Conservation (phyloP, 2,113 vertebrate species). For the Stegastes partitus region DNA sequence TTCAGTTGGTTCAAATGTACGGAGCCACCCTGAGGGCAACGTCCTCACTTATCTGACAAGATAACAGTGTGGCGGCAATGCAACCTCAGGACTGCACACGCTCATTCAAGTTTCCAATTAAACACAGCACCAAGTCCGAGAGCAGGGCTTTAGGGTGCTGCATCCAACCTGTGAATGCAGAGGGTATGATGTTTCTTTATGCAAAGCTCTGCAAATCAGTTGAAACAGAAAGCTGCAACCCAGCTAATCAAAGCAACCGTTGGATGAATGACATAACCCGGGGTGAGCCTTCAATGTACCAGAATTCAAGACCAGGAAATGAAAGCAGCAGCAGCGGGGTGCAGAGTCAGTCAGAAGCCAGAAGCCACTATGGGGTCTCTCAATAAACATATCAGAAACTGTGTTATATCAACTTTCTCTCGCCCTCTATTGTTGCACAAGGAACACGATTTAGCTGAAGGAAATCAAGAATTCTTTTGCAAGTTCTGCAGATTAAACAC, state of each 20-base stretch:
- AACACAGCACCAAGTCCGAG: not conserved
- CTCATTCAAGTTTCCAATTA: not conserved
- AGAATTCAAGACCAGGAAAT: constrained; percentile 14
- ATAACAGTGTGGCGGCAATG: not conserved
- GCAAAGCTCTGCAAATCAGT: not conserved
- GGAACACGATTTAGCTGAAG: constrained; percentile 29
- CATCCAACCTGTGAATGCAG: not conserved
- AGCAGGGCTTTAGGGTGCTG: not conserved
- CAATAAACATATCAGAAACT: constrained; percentile 15
- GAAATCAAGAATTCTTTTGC: constrained; percentile 31
- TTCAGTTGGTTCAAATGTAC: constrained; percentile 28
- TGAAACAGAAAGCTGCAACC: constrained; percentile 1
- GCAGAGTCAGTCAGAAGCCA: not conserved
- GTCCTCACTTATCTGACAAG: not conserved
- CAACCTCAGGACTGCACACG: not conserved
- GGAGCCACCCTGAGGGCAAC: constrained; percentile 21
- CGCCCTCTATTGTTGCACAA: constrained; percentile 41
- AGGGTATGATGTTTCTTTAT: not conserved
- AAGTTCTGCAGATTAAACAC: constrained; percentile 19
- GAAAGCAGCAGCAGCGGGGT: constrained; percentile 34
- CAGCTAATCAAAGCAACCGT: constrained; percentile 19
- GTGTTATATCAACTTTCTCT: constrained; percentile 34
- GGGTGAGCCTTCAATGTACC: constrained; percentile 13
- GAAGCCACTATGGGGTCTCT: constrained; percentile 10
- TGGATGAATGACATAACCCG: constrained; percentile 9